A percentile compares a stretch with the other conserved stretches of the same genome.
Evolutionary conservation across 2,797 vertebrate genomes (phyloP).

Genomic region (Cossypha polioptera): DNA sequence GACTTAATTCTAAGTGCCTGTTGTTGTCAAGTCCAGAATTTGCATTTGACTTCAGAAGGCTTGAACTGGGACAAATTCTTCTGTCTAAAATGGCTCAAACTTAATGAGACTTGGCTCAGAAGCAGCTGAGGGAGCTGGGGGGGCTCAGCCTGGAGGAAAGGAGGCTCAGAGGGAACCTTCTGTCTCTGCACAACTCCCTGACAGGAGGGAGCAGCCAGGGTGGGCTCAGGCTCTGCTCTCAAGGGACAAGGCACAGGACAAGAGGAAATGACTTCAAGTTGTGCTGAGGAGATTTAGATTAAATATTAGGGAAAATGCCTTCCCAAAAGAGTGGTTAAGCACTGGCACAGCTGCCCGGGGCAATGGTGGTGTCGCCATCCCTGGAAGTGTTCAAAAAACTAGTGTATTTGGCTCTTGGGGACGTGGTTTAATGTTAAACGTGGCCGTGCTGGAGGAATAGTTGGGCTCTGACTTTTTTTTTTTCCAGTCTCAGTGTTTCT

Average conservation of each 20-base stretch:
- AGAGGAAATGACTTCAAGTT: fast-evolving
- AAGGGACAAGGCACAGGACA: too few relatives aligned
- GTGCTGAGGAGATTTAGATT: not conserved
- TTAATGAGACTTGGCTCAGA: not conserved
- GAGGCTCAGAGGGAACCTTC: not conserved
- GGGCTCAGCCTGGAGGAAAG: not conserved
- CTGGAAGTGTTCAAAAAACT: not conserved
- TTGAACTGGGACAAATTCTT: not conserved
- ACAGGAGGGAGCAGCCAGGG: not conserved
- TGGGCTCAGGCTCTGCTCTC: not conserved
- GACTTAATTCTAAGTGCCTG: not conserved
- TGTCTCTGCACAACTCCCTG: not conserved
- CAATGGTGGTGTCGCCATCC: not conserved
- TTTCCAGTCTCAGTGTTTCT: not conserved
- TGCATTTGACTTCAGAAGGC: not conserved
- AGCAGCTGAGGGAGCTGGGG: not conserved
- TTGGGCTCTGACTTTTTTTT: not conserved
- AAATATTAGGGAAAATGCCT: not conserved
- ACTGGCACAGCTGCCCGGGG: not conserved
- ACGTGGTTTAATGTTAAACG: not conserved
- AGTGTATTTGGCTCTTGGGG: not conserved
- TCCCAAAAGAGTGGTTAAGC: not conserved
- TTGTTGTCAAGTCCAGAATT: not conserved
- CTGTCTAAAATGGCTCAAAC: not conserved
- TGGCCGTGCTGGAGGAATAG: not conserved